These are phyloP conservation scores for Lophius piscatorius DNA, from an alignment of 2,113 vertebrate genomes.

Conservation along the genomic window DNA sequence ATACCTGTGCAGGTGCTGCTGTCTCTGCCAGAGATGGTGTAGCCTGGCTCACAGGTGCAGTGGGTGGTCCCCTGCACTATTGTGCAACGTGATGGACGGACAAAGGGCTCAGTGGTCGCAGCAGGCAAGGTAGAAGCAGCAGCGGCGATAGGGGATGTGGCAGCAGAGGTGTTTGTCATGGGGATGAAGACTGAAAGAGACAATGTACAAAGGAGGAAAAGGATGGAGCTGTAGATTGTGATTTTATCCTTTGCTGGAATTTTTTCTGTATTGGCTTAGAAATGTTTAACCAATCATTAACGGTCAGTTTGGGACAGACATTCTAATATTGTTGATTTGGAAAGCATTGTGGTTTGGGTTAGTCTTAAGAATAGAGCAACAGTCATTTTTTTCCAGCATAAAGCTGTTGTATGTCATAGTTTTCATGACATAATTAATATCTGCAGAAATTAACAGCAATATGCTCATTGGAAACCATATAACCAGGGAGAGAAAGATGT, in stretches of 20 bases:
- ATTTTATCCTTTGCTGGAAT: slow-evolving; percentile 2
- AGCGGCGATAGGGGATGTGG: slow-evolving; percentile 53
- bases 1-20: slow-evolving; percentile 83
- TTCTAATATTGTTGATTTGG: background rate
- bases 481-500: no score
- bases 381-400: background rate
- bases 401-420: background rate
- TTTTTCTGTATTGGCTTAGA: background rate
- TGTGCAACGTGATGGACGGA: slow-evolving; percentile 82
- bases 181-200: slow-evolving; percentile 74
- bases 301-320: slow-evolving; percentile 4
- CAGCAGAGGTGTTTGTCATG: slow-evolving; percentile 71
- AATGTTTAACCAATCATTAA: slow-evolving; percentile 1
- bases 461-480: background rate
- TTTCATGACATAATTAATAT: no score
- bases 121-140: slow-evolving; percentile 63
- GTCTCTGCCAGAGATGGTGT: slow-evolving; percentile 81
- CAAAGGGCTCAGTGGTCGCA: slow-evolving; percentile 73
- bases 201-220: slow-evolving; percentile 4
- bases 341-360: background rate
- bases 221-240: background rate
- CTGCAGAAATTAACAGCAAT: background rate
- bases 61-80: slow-evolving; percentile 77
- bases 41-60: slow-evolving; percentile 87
- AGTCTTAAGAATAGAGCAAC: background rate